Conservation (phyloP, 1,140 invertebrate species). For the Oryctes rhinoceros region DNA sequence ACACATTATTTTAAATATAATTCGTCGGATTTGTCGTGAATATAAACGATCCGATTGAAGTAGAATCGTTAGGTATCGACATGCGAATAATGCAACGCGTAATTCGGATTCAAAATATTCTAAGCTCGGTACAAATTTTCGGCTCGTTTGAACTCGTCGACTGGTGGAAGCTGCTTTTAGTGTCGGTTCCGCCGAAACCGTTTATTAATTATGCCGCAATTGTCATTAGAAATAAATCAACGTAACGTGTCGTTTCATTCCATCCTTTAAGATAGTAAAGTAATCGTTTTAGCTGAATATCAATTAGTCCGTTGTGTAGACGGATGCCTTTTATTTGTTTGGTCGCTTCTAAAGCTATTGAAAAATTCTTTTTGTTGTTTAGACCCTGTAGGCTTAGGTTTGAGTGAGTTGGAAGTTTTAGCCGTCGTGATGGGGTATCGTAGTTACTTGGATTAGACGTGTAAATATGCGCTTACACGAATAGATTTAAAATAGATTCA, state of each 20-base stretch:
- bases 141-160: conserved; percentile 23
- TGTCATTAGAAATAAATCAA: conserved; percentile 36
- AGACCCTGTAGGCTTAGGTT: background rate
- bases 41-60: conserved; percentile 1
- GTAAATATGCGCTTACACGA: conserved; percentile 13
- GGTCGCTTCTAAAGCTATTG: background rate
- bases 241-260: conserved; percentile 21
- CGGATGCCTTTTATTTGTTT: background rate
- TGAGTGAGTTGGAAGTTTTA: background rate
- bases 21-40: background rate
- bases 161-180: background rate
- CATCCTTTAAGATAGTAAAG: conserved; percentile 25
- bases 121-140: background rate
- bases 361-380: conserved; percentile 27
- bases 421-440: background rate
- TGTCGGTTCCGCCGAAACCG: conserved; percentile 13
- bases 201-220: conserved; percentile 32
- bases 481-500: background rate
- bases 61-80: background rate
- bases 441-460: conserved; percentile 6
- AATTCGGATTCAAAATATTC: background rate
- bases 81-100: background rate
- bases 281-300: conserved; percentile 6
- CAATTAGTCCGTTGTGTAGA: background rate
- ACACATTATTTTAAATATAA: conserved; percentile 13